A percentile compares a stretch with the other conserved stretches of the same genome.
Evolutionary conservation across 2,888 invertebrate genomes (phyloP).

Genomic region (Fabriciana adippe): DNA sequence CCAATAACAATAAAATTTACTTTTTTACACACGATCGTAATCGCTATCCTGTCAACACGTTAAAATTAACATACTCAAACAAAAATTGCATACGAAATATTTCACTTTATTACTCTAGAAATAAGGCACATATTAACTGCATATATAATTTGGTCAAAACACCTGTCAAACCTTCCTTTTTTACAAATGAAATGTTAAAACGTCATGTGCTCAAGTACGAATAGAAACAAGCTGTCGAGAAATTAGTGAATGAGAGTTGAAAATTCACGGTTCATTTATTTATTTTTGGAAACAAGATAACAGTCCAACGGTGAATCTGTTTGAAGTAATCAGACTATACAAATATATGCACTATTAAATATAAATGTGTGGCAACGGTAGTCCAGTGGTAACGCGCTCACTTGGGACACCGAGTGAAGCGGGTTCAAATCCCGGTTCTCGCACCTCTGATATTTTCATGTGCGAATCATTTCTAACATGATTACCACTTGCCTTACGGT

Average conservation of each 20-base stretch:
- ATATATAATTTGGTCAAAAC: constrained; percentile 15
- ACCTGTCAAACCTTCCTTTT: constrained; percentile 34
- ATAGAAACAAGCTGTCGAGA: constrained; percentile 43
- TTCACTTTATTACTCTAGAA: background rate
- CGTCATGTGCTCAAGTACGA: constrained; percentile 46
- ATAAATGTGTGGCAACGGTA: too few species aligned
- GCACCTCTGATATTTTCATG: too few species aligned
- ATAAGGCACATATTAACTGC: background rate
- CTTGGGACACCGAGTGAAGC: too few species aligned
- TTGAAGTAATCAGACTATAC: background rate
- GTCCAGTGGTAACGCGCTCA: too few species aligned
- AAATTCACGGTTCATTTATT: constrained; percentile 25
- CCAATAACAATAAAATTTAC: constrained; percentile 29
- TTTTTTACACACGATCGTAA: constrained; percentile 34
- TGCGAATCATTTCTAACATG: too few species aligned
- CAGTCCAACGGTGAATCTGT: background rate
- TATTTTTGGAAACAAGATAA: constrained; percentile 9
- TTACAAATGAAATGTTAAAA: constrained; percentile 31
- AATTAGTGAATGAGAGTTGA: constrained; percentile 10
- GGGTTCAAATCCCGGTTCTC: too few species aligned
- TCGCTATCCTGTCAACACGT: constrained; percentile 35
- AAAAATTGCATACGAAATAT: background rate
- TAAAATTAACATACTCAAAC: background rate
- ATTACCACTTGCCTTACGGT: too few species aligned
- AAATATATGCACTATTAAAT: too few species aligned